phyloP scores from a whole-genome alignment of 2,888 invertebrate species.

The Blera fallax region DNA sequence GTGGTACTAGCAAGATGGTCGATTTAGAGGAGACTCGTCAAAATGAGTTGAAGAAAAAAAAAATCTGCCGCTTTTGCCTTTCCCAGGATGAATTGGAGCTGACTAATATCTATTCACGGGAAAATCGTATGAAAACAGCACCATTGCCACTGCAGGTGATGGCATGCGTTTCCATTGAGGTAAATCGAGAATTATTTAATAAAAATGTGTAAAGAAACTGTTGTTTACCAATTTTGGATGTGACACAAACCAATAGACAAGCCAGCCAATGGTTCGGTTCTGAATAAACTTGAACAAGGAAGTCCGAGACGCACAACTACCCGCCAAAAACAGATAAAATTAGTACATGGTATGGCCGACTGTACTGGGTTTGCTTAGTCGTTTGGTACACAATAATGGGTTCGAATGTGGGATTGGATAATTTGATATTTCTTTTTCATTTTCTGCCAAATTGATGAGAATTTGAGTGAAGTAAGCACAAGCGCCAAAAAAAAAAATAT shows the following conservation, averaged over 20 bases:
- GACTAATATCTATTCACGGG: constrained; percentile 85
- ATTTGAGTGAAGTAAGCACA: not conserved
- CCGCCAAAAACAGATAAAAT: constrained; percentile 13
- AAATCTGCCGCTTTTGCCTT: constrained; percentile 90
- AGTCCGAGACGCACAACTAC: constrained; percentile 3
- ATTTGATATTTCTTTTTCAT: not conserved
- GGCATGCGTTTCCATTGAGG: constrained; percentile 90
- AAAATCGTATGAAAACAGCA: constrained; percentile 84
- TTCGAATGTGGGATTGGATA: constrained; percentile 37
- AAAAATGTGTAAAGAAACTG: not conserved
- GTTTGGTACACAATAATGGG: constrained; percentile 7
- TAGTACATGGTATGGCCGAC: constrained; percentile 9
- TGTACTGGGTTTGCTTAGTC: not conserved
- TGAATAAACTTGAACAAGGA: constrained; percentile 48
- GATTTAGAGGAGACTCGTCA: constrained; percentile 64
- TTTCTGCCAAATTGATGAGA: not conserved
- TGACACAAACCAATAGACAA: not conserved
- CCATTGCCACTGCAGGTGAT: constrained; percentile 89
- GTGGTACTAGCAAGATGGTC: constrained; percentile 5
- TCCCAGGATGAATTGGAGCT: constrained; percentile 84
- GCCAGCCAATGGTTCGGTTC: constrained; percentile 75
- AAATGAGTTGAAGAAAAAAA: constrained; percentile 84
- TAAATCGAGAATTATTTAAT: constrained; percentile 80
- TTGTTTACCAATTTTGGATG: constrained; percentile 25
- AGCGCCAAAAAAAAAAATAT: no score